Conservation (phyloP, 2,113 vertebrate species). For the Callipepla californica region DNA sequence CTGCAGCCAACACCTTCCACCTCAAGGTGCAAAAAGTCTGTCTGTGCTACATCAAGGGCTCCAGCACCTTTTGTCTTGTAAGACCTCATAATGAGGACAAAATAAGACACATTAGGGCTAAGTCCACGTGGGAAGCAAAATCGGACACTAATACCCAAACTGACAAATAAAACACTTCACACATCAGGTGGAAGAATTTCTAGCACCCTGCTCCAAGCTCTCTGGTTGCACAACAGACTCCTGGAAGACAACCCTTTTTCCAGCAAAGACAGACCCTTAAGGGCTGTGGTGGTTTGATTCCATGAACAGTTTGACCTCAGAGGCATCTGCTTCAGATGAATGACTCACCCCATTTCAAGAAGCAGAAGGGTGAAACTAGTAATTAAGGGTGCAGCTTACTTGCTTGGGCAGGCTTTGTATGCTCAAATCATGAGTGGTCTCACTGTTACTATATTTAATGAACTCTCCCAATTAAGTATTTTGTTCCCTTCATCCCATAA, state of each 20-base stretch:
- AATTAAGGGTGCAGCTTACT: conserved; percentile 23
- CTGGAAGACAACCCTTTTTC: conserved; percentile 3
- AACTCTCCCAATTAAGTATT: conserved; percentile 32
- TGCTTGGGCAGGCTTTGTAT: conserved; percentile 31
- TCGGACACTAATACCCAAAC: background rate
- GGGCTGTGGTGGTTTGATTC: conserved; percentile 2
- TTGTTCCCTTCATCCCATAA: conserved; percentile 16
- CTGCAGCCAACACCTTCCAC: conserved; percentile 17
- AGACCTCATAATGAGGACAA: background rate
- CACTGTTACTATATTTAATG: conserved; percentile 44
- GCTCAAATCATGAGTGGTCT: conserved; percentile 23
- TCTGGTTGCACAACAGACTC: background rate
- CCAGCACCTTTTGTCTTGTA: background rate
- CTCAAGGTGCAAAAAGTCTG: background rate
- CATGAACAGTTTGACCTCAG: conserved; percentile 32
- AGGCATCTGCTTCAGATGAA: background rate
- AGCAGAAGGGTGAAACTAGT: conserved; percentile 10
- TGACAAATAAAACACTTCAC: background rate
- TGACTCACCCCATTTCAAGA: conserved; percentile 41
- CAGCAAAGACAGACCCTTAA: conserved; percentile 24
- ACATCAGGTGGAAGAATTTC: background rate
- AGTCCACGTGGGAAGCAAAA: background rate
- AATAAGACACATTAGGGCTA: background rate
- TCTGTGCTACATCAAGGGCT: background rate
- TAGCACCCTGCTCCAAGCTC: background rate